Evolutionary conservation across 2,797 vertebrate species (phyloP).

Genomic region (Erpetoichthys calabaricus): DNA sequence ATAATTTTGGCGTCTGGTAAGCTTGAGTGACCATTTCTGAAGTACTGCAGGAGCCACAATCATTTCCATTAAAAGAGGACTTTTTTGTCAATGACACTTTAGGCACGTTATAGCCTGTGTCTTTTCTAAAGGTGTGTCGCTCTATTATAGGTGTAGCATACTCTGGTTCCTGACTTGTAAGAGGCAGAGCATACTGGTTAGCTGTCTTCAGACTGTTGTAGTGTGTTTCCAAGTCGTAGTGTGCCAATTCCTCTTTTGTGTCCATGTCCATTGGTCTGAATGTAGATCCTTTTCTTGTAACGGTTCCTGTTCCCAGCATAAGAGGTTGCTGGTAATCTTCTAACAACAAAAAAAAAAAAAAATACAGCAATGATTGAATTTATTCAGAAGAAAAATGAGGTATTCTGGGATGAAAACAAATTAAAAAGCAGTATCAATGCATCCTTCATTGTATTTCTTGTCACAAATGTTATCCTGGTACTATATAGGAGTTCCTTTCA

Average conservation of each 20-base stretch:
- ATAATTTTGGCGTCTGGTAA: constrained; percentile 49
- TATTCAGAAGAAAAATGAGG: not conserved
- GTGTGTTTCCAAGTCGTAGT: constrained; percentile 34
- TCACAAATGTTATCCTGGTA: too few species aligned
- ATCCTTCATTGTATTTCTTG: too few species aligned
- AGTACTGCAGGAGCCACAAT: constrained; percentile 24
- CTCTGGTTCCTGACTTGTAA: constrained; percentile 58
- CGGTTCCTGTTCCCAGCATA: constrained; percentile 63
- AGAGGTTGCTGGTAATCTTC: constrained; percentile 65
- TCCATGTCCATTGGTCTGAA: constrained; percentile 66
- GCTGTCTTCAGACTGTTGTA: constrained; percentile 50
- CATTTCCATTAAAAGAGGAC: constrained; percentile 36
- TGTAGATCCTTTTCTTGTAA: constrained; percentile 67
- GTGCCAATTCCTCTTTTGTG: constrained; percentile 24
- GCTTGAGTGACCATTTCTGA: constrained; percentile 21
- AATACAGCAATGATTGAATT: not conserved
- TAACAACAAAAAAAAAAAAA: constrained; percentile 16
- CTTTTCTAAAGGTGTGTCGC: constrained; percentile 41
- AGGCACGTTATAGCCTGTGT: constrained; percentile 50
- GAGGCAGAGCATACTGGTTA: constrained; percentile 65
- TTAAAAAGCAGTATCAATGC: too few species aligned
- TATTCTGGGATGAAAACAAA: not conserved
- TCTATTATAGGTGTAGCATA: constrained; percentile 74
- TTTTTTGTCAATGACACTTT: constrained; percentile 35
- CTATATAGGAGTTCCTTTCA: too few species aligned